phyloP scores from a whole-genome alignment of 2,113 vertebrate species.

The Solenodon paradoxus region DNA sequence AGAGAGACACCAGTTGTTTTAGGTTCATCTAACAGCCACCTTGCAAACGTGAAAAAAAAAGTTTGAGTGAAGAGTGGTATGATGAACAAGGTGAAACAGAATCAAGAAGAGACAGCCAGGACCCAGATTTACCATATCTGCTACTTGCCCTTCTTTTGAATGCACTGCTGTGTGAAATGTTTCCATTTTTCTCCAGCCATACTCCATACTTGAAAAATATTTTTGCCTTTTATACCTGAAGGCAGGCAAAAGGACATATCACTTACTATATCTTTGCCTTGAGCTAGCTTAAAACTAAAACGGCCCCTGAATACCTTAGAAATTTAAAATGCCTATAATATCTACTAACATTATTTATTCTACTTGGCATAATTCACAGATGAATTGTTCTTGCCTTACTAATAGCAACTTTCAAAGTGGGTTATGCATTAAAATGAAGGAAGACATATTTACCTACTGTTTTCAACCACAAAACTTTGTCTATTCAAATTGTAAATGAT shows the following conservation, averaged over 20 bases:
- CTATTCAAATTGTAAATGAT: background rate
- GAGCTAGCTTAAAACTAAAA: too few species aligned
- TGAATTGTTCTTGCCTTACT: background rate
- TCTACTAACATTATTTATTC: background rate
- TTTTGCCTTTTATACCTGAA: background rate
- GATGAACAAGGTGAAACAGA: background rate
- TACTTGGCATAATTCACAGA: background rate
- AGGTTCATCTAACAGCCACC: background rate
- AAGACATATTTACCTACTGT: background rate
- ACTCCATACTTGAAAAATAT: background rate
- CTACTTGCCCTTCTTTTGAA: background rate
- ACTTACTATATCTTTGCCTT: background rate
- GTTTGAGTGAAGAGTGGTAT: background rate
- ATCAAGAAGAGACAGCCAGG: background rate
- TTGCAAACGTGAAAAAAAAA: background rate
- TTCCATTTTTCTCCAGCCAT: background rate
- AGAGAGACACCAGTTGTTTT: background rate
- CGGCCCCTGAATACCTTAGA: background rate
- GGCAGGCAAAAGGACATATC: background rate
- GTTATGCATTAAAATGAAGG: background rate
- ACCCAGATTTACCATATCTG: background rate
- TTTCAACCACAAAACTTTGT: background rate
- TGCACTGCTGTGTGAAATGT: background rate
- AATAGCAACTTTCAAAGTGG: background rate
- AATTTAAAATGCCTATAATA: background rate